Evolutionary conservation across 1,140 invertebrate species (phyloP).

Genomic region (Paralvinella palmiformis): DNA sequence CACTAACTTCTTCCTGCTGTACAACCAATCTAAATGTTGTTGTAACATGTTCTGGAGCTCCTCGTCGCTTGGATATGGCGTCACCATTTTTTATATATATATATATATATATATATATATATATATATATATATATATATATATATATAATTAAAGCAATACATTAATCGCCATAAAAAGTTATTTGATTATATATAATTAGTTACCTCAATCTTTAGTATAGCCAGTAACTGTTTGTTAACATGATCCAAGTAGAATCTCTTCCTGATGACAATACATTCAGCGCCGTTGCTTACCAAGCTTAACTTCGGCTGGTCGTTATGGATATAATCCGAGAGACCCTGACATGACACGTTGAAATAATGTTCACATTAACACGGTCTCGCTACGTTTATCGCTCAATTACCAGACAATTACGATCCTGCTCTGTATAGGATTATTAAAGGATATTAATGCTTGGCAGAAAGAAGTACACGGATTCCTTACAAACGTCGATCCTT

Average conservation of each 20-base stretch:
- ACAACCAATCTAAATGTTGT: slow-evolving; percentile 31
- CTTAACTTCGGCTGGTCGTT: slow-evolving; percentile 35
- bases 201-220: slow-evolving; percentile 1
- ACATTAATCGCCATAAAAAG: neutral
- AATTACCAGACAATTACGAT: neutral
- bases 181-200: neutral
- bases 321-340: slow-evolving; percentile 29
- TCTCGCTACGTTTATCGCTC: neutral
- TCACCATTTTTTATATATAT: slow-evolving; percentile 23
- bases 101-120: neutral
- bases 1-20: neutral
- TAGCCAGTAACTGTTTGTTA: neutral
- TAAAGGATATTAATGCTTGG: neutral
- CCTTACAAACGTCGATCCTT: neutral
- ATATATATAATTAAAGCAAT: neutral
- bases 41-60: slow-evolving; percentile 29
- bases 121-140: neutral
- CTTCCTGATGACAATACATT: slow-evolving; percentile 26
- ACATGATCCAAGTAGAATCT: slow-evolving; percentile 23
- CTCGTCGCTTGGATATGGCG: slow-evolving; percentile 32
- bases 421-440: neutral
- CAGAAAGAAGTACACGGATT: neutral
- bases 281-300: slow-evolving; percentile 26
- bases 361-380: neutral
- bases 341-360: slow-evolving; percentile 25